Base-by-base conservation (phyloP, 2,113 vertebrate species). In the Dipodomys spectabilis region DNA sequence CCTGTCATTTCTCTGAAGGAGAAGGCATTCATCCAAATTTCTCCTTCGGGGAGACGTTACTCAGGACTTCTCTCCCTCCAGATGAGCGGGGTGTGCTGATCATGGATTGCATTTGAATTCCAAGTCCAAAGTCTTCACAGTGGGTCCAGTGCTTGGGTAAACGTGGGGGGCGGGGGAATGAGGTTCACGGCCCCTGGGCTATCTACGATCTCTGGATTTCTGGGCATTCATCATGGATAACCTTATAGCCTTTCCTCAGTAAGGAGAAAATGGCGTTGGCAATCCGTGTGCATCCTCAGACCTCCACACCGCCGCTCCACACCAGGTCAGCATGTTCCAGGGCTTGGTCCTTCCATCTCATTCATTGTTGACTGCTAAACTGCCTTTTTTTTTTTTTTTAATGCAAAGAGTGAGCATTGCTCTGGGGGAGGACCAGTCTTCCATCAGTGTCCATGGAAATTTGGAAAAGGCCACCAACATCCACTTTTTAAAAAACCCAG, bases 1-100 rank as follows among this genome's bases (percentile, higher is more conserved):
- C 35, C 15, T 68, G 78, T 82, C 49, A 65, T 92, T 89, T 89
- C 67, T 90, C 83, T 77, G 87, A 82, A 95, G 68, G 65, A 81
- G 20, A 69, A 80, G 53, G 64, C n/a, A 30, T 93, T 93, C n/a
- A 64, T 67, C 49, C 71, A 6, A 25, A 72, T 32, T 91, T 86
- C 90, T 39, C 13, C 35, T 39, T 77, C 72, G 65, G 10, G 11
- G 57, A 16, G 68, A 45, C 32, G 79, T 92, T 11, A 32, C 75
- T 80, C 2, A 28, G 9, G 57, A 16, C 92, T 72, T 35, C n/a
- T 65, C 62, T 91, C 83, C 27, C 8, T 6, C 32, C 25, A 90
- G 35, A 45, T 82, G 68, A 44, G 1, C 6, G 20, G 71, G 35
- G 32, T 68, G 85, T 91, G 32, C 23, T 5, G 74, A 49, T 80